Evolutionary conservation across 2,797 vertebrate species (phyloP), one percentile per base, ranked within the genome.

Genomic region (Xiphophorus birchmanni): DNA sequence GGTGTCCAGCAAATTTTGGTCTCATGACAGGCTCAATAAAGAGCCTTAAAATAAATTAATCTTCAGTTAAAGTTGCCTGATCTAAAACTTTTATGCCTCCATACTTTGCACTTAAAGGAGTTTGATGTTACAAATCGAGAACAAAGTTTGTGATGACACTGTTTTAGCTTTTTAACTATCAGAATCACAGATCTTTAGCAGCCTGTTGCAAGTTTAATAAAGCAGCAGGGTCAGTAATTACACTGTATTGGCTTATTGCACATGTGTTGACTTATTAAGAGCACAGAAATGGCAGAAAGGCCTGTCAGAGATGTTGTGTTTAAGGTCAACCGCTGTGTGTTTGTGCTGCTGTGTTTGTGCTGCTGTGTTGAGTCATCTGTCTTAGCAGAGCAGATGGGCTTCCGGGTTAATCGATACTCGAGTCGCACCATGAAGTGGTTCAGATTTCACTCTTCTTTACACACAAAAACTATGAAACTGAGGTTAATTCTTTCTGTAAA

Each of bases 251-350:
- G 75, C 44, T 72, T 50, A 73, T 26, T 65, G 42, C 47, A 52
- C 12, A 60, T 3, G 2, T 44, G 32, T 81, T 73, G 40, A 44
- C 23, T 50, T 74, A 74, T 69, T 47, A 56, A 78, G 40, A 52
- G 47, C 52, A 52, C 52, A 67, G 47, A 82, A 74, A 77, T 65
- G 42, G n/a, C 47, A 77, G 15, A 74, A 78, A 54, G 26, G 56
- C n/a, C 78, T 45, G 74, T 76, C 54, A 77, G 29, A 63, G 45
- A 73, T 40, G 56, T 32, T 48, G 44, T 79, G 23, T 47, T 74
- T 73, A 77, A 80, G 60, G 58, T 84, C 52, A 80, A 58, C 60
- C n/a, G 65, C 11, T 76, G 23, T 63, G 48, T 75, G 67, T 73
- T 76, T 45, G 63, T 54, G 40, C 50, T 72, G 35, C 63, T 71